Conservation (phyloP, 2,888 invertebrate species). For the Drosophila longiperda region DNA sequence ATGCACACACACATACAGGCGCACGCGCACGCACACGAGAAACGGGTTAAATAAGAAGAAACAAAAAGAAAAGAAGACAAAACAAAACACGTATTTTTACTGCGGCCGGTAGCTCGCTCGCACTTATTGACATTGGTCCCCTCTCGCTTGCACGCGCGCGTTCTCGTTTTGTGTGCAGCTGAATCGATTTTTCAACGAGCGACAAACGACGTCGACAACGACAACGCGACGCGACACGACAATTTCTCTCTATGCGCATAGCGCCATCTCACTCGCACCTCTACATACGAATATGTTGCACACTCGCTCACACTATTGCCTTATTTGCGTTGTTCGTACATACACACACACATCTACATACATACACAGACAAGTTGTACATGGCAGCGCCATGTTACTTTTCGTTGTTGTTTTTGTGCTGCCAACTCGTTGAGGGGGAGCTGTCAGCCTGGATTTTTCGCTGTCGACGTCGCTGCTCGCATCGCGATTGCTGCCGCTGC, state of each 20-base stretch:
- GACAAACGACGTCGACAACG: conserved; percentile 47
- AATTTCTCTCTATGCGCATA: conserved; percentile 66
- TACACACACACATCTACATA: conserved; percentile 26
- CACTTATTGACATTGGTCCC: conserved; percentile 11
- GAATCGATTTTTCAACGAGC: conserved; percentile 76
- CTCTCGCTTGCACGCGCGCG: conserved; percentile 61
- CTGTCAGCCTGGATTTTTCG: conserved; percentile 80
- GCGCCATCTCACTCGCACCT: conserved; percentile 51
- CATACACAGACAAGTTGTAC: conserved; percentile 27
- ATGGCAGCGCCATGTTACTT: conserved; percentile 75
- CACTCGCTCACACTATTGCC: conserved; percentile 42
- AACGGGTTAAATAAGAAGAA: conserved; percentile 69
- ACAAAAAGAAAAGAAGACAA: conserved; percentile 32
- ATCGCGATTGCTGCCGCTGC: conserved; percentile 38
- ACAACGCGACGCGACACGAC: conserved; percentile 63
- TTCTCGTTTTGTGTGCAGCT: conserved; percentile 66
- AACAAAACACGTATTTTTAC: conserved; percentile 52
- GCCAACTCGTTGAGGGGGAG: conserved; percentile 67
- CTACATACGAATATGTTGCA: conserved; percentile 11
- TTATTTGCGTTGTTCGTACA: conserved; percentile 65
- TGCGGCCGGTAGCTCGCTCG: conserved; percentile 54
- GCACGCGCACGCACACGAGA: conserved; percentile 72
- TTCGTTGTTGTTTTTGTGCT: conserved; percentile 64
- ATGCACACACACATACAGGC: conserved; percentile 36
- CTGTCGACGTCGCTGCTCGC: conserved; percentile 33